Base-by-base conservation (phyloP, 1,140 invertebrate genomes). In the Trichoplusia ni region DNA sequence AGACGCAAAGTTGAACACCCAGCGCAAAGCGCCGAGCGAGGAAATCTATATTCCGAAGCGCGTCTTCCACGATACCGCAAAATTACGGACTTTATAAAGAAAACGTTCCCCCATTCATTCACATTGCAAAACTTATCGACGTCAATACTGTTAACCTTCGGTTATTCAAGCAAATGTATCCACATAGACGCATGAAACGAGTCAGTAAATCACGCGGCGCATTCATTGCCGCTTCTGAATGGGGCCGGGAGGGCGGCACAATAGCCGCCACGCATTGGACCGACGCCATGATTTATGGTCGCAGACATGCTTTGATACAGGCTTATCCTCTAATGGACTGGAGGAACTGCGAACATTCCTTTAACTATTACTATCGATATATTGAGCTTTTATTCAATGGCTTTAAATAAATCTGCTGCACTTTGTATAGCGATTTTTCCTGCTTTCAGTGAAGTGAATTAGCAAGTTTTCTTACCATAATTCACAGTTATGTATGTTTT, bases 221-320 rank as follows among this genome's bases (percentile, higher is more conserved):
- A 56, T 56, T 56, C 51, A 56, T 56, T 56, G 51, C 33, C 21
- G 51, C 51, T 40, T 56, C 21, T 56, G 21, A 38, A 56, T 56
- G 51, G 33, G 8, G 51, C 13, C 35, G 23, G 35, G 35, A 27
- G 19, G 21, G 21, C 38, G 13, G 33, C 35, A 56, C 51, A 56
- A 56, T 56, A 23, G 51, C 35, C 35, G 33, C 18, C 21, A 23
- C 8, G 51, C 33, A 56, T 40, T 56, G 51, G 51, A 51, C 18
- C 47, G 35, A 19, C 25, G 4, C n/a, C 19, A 56, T 56, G 51
- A 56, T 56, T 56, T 56, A 56, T 56, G 51, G 27, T 56, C 35
- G 51, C 8, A 38, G 35, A 56, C 35, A 40, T 25, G 51, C 21
- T 56, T 40, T 40, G 51, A 56, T 56, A 56, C 51, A 19, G 23